phyloP scores from a whole-genome alignment of 1,140 invertebrate genomes.

The Orchestia grillus region DNA sequence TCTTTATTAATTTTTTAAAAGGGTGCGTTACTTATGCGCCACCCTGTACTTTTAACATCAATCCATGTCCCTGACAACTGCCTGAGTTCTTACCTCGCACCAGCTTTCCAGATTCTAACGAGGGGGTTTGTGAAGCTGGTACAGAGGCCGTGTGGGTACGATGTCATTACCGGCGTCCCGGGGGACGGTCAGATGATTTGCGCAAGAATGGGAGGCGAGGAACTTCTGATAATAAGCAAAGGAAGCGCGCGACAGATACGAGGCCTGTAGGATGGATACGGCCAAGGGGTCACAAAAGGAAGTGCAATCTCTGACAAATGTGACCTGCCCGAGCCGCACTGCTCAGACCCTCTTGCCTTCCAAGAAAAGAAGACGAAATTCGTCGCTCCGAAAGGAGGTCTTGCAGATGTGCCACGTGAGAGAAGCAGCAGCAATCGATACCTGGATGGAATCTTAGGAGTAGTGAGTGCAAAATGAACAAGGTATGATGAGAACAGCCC shows the following conservation, averaged over 20 bases:
- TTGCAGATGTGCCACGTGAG: not conserved
- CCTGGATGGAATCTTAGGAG: not conserved
- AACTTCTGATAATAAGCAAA: constrained; percentile 54
- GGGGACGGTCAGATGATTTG: not conserved
- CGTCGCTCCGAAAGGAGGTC: not conserved
- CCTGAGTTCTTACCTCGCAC: not conserved
- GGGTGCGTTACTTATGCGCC: too few species aligned
- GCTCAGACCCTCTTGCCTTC: not conserved
- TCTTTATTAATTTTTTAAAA: too few species aligned
- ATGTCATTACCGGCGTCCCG: not conserved
- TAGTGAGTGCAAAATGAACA: not conserved
- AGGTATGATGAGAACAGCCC: not conserved
- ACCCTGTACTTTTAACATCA: too few species aligned
- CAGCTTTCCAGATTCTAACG: not conserved
- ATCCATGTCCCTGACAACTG: not conserved
- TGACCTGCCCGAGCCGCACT: constrained; percentile 12
- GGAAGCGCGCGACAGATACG: constrained; percentile 46
- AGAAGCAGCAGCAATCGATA: constrained; percentile 30
- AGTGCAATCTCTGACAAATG: constrained; percentile 55
- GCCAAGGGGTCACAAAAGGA: constrained; percentile 48
- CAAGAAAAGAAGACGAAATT: constrained; percentile 47
- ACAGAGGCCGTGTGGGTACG: not conserved
- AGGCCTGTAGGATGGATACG: constrained; percentile 48
- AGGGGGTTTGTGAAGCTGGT: not conserved
- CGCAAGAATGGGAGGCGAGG: not conserved